A percentile compares a stretch with the other conserved stretches of the same genome.
Conservation (phyloP, 2,888 invertebrate genomes). For the Cheiracanthium punctorium region DNA sequence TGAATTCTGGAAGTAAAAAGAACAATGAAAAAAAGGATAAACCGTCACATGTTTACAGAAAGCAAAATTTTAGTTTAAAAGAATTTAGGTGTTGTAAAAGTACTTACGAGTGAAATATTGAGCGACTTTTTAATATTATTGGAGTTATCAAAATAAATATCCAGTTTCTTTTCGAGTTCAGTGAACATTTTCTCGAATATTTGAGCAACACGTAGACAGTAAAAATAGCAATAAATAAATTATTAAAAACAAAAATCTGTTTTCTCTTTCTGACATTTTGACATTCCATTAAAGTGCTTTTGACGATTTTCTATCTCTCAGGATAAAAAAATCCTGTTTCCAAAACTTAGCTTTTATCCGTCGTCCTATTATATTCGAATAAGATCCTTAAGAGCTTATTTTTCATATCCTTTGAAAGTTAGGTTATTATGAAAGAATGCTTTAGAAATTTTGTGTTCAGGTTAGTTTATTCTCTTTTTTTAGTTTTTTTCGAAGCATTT, state of each 20-base stretch:
- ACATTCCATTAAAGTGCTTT: slow-evolving; percentile 69
- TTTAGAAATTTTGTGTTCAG: background rate
- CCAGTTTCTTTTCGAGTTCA: too few relatives aligned
- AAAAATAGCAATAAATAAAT: background rate
- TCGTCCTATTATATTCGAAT: background rate
- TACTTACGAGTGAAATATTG: too few relatives aligned
- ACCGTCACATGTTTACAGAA: too few relatives aligned
- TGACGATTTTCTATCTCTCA: slow-evolving; percentile 47
- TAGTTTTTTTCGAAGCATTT: too few relatives aligned
- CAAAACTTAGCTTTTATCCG: background rate
- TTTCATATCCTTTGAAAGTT: background rate
- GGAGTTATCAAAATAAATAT: too few relatives aligned
- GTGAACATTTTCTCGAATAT: too few relatives aligned
- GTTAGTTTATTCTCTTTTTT: too few relatives aligned
- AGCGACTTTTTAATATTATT: too few relatives aligned
- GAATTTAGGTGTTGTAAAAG: too few relatives aligned
- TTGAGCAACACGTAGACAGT: background rate
- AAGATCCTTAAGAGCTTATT: background rate
- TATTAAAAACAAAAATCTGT: background rate
- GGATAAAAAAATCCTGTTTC: slow-evolving; percentile 41
- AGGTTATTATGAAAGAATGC: background rate
- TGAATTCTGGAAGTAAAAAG: too few relatives aligned
- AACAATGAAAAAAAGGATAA: too few relatives aligned
- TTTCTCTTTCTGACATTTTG: slow-evolving; percentile 65
- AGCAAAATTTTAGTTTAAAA: too few relatives aligned